phyloP scores from a whole-genome alignment of 2,888 invertebrate species.

The Periphyllus acericola region DNA sequence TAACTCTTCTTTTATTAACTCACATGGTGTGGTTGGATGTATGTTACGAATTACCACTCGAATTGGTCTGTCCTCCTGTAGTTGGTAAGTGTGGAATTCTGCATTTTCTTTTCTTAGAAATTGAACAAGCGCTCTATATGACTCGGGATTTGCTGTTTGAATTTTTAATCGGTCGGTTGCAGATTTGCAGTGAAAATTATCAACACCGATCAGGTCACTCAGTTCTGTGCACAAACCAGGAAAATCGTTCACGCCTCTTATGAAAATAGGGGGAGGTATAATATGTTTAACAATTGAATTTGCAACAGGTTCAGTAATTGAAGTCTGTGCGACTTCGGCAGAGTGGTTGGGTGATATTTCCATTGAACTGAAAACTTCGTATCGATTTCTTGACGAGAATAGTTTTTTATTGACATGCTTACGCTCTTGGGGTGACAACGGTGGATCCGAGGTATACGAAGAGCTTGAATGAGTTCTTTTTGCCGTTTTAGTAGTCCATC shows the following conservation, averaged over 20 bases:
- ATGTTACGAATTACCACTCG: constrained; percentile 2
- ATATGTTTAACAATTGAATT: background rate
- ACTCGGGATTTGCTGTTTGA: too few relatives aligned
- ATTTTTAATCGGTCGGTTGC: too few relatives aligned
- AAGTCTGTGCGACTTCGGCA: background rate
- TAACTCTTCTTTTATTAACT: constrained; percentile 16
- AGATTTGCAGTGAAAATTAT: constrained; percentile 1
- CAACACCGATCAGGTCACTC: background rate
- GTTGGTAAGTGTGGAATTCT: too few relatives aligned
- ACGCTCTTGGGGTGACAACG: background rate
- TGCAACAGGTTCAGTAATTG: background rate
- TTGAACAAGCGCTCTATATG: too few relatives aligned
- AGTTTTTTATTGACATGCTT: constrained; percentile 5
- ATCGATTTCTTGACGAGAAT: constrained; percentile 1
- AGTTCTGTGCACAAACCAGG: background rate
- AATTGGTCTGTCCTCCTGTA: constrained; percentile 9
- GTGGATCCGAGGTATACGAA: background rate
- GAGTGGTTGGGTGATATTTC: background rate
- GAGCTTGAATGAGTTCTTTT: constrained; percentile 13
- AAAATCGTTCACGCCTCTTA: background rate
- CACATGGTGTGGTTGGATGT: constrained; percentile 9
- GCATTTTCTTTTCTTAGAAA: too few relatives aligned
- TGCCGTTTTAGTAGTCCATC: background rate
- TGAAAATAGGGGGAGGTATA: constrained; percentile 5
- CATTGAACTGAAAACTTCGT: background rate